phyloP scores from a whole-genome alignment of 2,888 invertebrate species.

The Teleiodes luculella region DNA sequence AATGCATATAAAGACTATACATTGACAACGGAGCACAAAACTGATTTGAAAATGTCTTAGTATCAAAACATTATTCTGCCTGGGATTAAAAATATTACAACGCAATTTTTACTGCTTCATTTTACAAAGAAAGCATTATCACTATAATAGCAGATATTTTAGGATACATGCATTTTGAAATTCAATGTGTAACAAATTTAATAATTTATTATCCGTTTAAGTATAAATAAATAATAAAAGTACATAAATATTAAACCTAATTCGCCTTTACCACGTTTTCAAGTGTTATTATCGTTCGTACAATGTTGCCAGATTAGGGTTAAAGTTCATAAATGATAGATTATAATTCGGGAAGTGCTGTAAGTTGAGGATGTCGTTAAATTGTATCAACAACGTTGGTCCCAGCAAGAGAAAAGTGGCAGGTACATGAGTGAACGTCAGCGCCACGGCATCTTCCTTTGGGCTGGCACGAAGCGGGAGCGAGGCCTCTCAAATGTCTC shows the following conservation, averaged over 20 bases:
- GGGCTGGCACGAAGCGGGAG: conserved; percentile 48
- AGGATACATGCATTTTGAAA: background rate
- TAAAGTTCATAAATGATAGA: too few species aligned
- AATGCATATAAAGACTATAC: background rate
- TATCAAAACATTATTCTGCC: too few species aligned
- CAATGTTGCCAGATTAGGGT: too few species aligned
- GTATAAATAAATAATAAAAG: background rate
- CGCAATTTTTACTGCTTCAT: background rate
- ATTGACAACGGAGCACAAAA: background rate
- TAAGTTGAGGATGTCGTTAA: background rate
- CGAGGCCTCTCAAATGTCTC: conserved; percentile 53
- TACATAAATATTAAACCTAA: too few species aligned
- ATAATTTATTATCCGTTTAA: background rate
- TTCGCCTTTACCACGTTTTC: too few species aligned
- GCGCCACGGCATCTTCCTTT: conserved; percentile 68
- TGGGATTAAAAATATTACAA: too few species aligned
- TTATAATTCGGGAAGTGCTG: background rate
- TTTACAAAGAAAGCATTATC: too few species aligned
- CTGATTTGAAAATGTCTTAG: too few species aligned
- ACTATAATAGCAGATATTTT: too few species aligned
- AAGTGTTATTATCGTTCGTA: too few species aligned
- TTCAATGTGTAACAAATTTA: too few species aligned
- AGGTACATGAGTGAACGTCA: conserved; percentile 47
- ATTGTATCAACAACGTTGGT: conserved; percentile 20
- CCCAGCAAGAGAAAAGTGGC: conserved; percentile 46